A percentile compares a stretch with the other conserved stretches of the same genome.
Evolutionary conservation across 1,140 invertebrate genomes (phyloP).

Genomic region (Asobara japonica): DNA sequence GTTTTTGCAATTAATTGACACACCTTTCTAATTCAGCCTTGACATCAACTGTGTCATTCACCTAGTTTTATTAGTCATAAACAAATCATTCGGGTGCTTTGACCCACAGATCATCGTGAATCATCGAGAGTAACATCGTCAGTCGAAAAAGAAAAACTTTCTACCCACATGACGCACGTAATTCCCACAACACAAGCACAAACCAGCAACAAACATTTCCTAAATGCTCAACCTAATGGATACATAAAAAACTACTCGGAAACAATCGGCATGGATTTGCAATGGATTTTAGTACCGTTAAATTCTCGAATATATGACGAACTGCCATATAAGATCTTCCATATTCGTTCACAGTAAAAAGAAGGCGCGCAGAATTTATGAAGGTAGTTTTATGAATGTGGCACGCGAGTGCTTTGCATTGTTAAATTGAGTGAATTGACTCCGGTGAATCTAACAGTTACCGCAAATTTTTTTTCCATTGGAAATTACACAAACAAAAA

Average conservation of each 20-base stretch:
- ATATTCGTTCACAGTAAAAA: not conserved
- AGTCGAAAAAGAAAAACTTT: not conserved
- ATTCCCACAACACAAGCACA: not conserved
- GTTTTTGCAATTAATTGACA: not conserved
- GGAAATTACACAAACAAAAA: not conserved
- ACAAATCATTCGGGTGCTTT: not conserved
- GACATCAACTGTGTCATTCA: not conserved
- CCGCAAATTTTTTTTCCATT: not conserved
- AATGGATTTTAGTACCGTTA: not conserved
- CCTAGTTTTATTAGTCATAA: not conserved
- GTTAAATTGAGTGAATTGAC: slow-evolving; percentile 17
- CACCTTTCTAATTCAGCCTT: not conserved
- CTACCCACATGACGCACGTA: not conserved
- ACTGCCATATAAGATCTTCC: not conserved
- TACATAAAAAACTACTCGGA: not conserved
- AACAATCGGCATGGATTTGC: slow-evolving; percentile 3
- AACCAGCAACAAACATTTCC: not conserved
- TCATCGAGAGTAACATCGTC: not conserved
- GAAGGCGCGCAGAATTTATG: slow-evolving; percentile 9
- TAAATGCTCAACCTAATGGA: not conserved
- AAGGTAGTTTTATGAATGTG: slow-evolving; percentile 11
- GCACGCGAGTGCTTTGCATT: slow-evolving; percentile 12
- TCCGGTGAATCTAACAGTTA: slow-evolving; percentile 1
- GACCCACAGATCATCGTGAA: not conserved
- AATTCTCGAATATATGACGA: slow-evolving; percentile 9